A percentile compares a stretch with the other conserved stretches of the same genome.
Evolutionary conservation across 2,888 invertebrate species (phyloP).

Genomic region (Rhagonycha fulva): DNA sequence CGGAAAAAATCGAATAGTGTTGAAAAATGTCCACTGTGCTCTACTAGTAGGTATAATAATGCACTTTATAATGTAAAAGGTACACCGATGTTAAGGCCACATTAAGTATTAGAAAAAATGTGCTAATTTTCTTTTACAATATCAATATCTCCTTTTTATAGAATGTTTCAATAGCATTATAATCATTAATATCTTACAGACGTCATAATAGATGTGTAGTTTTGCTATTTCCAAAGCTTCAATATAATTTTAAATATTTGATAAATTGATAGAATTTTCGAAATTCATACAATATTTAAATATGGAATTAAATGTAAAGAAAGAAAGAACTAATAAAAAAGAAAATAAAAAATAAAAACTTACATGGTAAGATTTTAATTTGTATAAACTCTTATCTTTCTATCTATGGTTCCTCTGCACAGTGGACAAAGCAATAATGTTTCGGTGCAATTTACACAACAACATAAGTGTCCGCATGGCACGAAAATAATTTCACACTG

Average conservation of each 20-base stretch:
- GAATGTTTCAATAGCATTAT: background rate
- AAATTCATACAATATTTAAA: background rate
- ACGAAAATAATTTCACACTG: constrained; percentile 81
- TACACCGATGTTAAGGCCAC: background rate
- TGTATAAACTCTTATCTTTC: constrained; percentile 64
- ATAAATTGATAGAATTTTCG: background rate
- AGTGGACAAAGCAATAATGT: constrained; percentile 73
- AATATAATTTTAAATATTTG: background rate
- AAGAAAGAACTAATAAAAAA: background rate
- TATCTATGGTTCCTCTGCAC: constrained; percentile 73
- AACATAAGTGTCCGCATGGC: constrained; percentile 87
- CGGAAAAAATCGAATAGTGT: background rate
- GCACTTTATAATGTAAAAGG: background rate
- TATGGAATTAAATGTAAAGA: background rate
- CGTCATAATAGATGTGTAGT: no score
- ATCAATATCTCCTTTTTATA: background rate
- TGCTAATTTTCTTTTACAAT: background rate
- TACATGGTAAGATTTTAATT: background rate
- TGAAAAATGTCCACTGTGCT: background rate
- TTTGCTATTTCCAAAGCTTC: background rate
- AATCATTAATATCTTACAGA: background rate
- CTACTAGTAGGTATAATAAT: background rate
- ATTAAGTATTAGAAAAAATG: background rate
- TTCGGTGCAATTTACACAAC: constrained; percentile 71
- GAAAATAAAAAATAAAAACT: background rate